Percentiles rank a stretch among this genome's conserved stretches.
Evolutionary conservation across 2,888 invertebrate species (phyloP).

Genomic region (Ametastegia equiseti): DNA sequence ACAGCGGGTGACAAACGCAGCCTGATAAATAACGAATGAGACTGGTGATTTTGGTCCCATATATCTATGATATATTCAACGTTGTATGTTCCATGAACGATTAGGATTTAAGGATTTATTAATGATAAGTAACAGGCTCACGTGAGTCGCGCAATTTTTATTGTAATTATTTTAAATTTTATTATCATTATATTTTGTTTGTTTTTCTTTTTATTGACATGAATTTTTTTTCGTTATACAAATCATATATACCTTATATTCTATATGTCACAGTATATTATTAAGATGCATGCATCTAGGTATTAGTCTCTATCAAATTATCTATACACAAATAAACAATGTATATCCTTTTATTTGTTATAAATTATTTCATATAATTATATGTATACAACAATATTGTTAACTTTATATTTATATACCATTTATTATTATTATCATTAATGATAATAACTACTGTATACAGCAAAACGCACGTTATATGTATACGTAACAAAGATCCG

Average conservation of each 20-base stretch:
- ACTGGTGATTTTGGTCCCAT: constrained; percentile 93
- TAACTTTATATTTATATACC: too few species aligned
- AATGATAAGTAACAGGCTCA: constrained; percentile 63
- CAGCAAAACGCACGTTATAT: too few species aligned
- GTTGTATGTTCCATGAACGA: constrained; percentile 97
- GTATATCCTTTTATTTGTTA: not conserved
- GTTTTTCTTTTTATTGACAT: constrained; percentile 45
- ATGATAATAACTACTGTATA: too few species aligned
- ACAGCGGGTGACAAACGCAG: constrained; percentile 54
- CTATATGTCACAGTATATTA: too few species aligned
- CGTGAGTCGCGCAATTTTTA: constrained; percentile 63
- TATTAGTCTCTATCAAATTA: not conserved
- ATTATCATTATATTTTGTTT: constrained; percentile 26
- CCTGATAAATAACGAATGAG: constrained; percentile 67
- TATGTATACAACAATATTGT: too few species aligned
- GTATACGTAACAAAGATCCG: not conserved
- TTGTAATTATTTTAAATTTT: constrained; percentile 53
- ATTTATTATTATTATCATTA: too few species aligned
- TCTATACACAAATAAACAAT: not conserved
- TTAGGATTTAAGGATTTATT: constrained; percentile 64
- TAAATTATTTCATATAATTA: not conserved
- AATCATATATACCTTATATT: too few species aligned
- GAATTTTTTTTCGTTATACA: too few species aligned
- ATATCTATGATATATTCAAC: constrained; percentile 98
- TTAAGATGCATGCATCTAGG: constrained; percentile 12